phyloP scores from a whole-genome alignment of 2,797 vertebrate genomes.

The Pangasius sanitwongsei region DNA sequence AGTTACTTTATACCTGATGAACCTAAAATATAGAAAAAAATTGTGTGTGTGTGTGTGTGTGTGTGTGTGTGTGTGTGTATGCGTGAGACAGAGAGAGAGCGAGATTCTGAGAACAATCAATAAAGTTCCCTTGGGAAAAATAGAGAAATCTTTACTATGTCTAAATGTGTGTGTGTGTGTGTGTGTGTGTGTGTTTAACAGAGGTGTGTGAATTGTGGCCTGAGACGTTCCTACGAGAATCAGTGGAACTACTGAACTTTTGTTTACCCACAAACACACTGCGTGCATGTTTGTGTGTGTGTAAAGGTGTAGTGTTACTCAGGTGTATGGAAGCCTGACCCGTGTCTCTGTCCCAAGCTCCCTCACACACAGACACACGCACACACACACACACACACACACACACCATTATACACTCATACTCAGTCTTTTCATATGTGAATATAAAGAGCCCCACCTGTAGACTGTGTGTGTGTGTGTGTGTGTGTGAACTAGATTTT shows the following conservation, averaged over 20 bases:
- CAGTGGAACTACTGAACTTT: slow-evolving; percentile 4
- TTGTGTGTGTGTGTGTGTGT: too few species aligned
- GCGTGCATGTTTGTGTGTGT: neutral
- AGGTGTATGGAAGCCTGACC: slow-evolving; percentile 22
- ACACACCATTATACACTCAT: slow-evolving; percentile 2
- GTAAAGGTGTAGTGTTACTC: slow-evolving; percentile 38
- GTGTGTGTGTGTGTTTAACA: slow-evolving; percentile 21
- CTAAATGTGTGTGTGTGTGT: slow-evolving; percentile 28
- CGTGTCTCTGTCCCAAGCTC: slow-evolving; percentile 1
- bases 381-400: neutral
- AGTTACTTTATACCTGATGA: neutral
- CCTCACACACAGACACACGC: neutral
- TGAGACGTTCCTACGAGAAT: slow-evolving; percentile 36
- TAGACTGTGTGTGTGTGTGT: neutral
- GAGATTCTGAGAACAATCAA: neutral
- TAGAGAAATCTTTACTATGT: neutral
- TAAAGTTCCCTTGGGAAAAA: slow-evolving; percentile 7
- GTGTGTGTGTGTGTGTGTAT: too few species aligned
- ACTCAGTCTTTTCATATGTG: neutral
- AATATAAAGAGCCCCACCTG: neutral
- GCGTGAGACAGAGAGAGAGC: too few species aligned
- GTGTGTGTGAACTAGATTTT: too few species aligned
- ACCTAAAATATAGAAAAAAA: neutral
- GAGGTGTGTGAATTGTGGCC: slow-evolving; percentile 27
- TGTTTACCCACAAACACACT: slow-evolving; percentile 41